Evolutionary conservation across 1,140 invertebrate genomes (phyloP), one percentile per base, ranked within the genome.

Genomic region (Euwallacea similis): DNA sequence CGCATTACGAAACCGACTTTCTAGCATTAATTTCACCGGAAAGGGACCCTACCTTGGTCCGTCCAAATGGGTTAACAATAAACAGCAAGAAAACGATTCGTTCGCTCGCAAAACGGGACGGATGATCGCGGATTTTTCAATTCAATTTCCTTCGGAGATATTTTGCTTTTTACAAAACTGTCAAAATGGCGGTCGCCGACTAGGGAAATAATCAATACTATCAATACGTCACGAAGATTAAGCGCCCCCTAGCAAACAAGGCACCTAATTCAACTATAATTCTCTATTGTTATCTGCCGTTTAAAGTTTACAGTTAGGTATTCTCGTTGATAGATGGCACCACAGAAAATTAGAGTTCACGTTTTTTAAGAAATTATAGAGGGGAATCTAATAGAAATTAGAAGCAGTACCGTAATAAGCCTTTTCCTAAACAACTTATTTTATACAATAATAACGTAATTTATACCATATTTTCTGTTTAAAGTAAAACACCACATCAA

Each of bases 1-100:
- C 70, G 66, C 55, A 76, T 79, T 77, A 75, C 73, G 74, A 78
- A 80, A 79, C 73, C 53, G 54, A 75, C 65, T 70, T 73, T 65
- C 11, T 13, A 42, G 43, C 43, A 64, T 68, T 21, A 68, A 50
- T 44, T 60, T 60, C 13, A 43, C 9, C 41, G 73, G 73, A 76
- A 77, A 76, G 66, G 8, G 44, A 41, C 54, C 70, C 41, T 70
- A 88, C 87, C 84, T 87, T 87, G 87, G 87, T 88, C 87, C 87
- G 87, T 88, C 85, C 87, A 87, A 86, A 87, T 87, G 87, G 87
- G 87, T 87, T 83, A 81, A 83, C 81, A 84, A 82, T 84, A 84
- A 82, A 86, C 81, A 86, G 87, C 83, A 82, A 83, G 83, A 84
- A 86, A 83, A 81, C 81, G 83, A 83, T 83, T 83, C 83, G 80